These are phyloP conservation scores for Orbicella faveolata DNA, from an alignment of 64 coral and sea anemone species.

Conservation along the genomic window DNA sequence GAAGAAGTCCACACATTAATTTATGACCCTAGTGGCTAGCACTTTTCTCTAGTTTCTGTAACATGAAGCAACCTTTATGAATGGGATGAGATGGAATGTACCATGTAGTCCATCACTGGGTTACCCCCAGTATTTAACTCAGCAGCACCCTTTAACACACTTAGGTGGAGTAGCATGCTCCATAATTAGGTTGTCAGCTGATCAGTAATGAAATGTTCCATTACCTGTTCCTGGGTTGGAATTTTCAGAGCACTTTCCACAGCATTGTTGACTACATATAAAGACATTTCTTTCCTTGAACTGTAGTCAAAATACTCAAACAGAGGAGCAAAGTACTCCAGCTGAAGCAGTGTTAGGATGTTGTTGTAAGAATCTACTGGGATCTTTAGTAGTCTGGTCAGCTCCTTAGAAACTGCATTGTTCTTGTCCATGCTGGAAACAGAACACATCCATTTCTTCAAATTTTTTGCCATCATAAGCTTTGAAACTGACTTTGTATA, in stretches of 20 bases:
- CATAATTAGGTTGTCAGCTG: too few species aligned
- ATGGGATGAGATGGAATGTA: too few species aligned
- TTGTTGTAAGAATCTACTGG: conserved; percentile 99
- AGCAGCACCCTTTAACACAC: too few species aligned
- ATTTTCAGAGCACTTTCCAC: conserved; percentile 88
- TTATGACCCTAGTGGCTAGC: too few species aligned
- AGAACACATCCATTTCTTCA: background rate
- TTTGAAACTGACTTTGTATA: too few species aligned
- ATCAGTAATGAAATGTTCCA: background rate
- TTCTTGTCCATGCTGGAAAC: conserved; percentile 90
- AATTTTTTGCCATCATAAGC: too few species aligned
- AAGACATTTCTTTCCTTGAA: conserved; percentile 91
- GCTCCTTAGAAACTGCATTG: conserved; percentile 93
- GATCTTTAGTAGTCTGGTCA: conserved; percentile 90
- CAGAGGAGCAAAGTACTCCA: conserved; percentile 86
- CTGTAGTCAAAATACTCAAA: conserved; percentile 91
- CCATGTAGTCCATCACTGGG: too few species aligned
- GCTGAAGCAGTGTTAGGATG: conserved; percentile 80
- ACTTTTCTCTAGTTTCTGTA: too few species aligned
- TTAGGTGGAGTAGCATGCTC: too few species aligned
- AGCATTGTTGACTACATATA: conserved; percentile 91
- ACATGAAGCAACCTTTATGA: too few species aligned
- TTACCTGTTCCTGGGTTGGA: conserved; percentile 89
- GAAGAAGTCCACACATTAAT: too few species aligned
- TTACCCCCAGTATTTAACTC: too few species aligned